These are phyloP conservation scores for Prionace glauca DNA, from an alignment of 2,797 vertebrate genomes.

Conservation along the genomic window DNA sequence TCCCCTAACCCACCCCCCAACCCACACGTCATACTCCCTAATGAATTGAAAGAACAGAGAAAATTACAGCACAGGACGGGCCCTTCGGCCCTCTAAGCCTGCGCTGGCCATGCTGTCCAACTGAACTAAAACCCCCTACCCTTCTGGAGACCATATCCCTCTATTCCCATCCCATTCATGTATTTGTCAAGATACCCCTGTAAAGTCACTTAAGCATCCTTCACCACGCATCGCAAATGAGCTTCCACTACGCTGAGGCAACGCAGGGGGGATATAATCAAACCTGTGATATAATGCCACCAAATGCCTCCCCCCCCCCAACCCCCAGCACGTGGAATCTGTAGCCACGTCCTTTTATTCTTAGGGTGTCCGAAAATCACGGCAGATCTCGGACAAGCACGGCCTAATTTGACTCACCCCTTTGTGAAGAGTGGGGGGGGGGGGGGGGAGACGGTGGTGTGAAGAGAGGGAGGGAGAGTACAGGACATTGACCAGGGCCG, in stretches of 20 bases:
- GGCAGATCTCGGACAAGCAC: neutral
- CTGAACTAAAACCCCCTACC: no score
- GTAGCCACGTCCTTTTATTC: neutral
- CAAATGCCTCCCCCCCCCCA: neutral
- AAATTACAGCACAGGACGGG: no score
- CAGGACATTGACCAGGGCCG: neutral
- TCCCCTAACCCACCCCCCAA: no score
- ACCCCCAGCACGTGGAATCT: neutral
- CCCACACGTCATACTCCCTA: neutral
- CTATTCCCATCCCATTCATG: no score
- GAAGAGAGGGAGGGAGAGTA: no score
- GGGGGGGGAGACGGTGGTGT: no score
- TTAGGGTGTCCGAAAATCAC: neutral
- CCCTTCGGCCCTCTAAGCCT: no score
- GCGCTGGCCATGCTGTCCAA: no score
- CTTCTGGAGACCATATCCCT: no score
- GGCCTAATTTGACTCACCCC: neutral
- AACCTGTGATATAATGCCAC: neutral
- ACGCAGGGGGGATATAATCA: neutral
- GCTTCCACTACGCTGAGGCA: neutral
- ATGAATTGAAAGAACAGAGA: no score
- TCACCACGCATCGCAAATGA: neutral
- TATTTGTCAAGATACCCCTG: no score
- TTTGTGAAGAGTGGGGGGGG: neutral
- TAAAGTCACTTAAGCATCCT: neutral